phyloP scores from a whole-genome alignment of 64 coral and sea anemone genomes.

The Actinia equina region DNA sequence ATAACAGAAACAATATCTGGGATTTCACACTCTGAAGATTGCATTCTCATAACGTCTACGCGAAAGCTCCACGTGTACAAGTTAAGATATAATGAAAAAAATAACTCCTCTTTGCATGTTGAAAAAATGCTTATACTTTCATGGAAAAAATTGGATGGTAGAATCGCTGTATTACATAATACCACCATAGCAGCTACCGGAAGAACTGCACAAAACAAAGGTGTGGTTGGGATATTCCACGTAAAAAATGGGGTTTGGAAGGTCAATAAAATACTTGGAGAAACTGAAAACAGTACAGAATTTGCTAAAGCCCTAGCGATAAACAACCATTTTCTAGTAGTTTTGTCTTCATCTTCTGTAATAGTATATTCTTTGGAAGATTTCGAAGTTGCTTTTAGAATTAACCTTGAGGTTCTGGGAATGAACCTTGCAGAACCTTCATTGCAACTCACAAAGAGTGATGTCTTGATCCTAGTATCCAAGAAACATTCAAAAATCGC shows the following conservation, averaged over 20 bases:
- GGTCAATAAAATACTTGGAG: slow-evolving; percentile 28
- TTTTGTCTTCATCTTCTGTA: slow-evolving; percentile 27
- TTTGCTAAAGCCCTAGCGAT: slow-evolving; percentile 40
- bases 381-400: neutral
- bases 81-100: neutral
- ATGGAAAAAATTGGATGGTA: neutral
- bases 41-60: neutral
- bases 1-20: neutral
- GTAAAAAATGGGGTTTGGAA: slow-evolving; percentile 41
- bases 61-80: neutral
- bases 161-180: neutral
- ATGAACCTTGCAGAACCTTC: slow-evolving; percentile 16
- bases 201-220: slow-evolving; percentile 2
- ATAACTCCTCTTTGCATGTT: neutral
- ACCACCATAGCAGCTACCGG: slow-evolving; percentile 47
- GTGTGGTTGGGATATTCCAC: slow-evolving; percentile 75
- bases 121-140: neutral
- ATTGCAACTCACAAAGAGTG: slow-evolving; percentile 24
- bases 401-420: neutral
- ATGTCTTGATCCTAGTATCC: slow-evolving; percentile 33
- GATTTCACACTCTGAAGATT: slow-evolving; percentile 6
- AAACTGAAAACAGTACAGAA: slow-evolving; percentile 14
- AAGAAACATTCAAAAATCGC: slow-evolving; percentile 13
- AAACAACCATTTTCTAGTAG: slow-evolving; percentile 36
- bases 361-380: slow-evolving; percentile 19